Percentiles rank a stretch among this genome's conserved stretches.
These are phyloP conservation scores for Drosophila burlai DNA, from an alignment of 1,140 invertebrate species.

Conservation along the genomic window DNA sequence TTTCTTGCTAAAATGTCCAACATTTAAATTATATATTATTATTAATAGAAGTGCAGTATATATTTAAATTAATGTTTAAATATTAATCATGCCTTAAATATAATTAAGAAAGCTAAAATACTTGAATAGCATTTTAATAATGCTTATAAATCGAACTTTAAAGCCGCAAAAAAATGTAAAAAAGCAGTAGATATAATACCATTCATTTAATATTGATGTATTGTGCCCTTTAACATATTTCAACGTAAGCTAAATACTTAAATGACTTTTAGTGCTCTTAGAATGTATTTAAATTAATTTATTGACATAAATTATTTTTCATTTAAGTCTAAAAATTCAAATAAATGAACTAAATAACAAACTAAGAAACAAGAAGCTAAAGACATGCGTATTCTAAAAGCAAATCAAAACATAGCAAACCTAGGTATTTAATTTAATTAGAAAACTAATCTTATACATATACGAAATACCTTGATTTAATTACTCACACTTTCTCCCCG, in stretches of 20 bases:
- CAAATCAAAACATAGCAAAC: neutral
- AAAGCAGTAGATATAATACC: too few species aligned
- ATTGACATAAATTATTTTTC: neutral
- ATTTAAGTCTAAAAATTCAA: neutral
- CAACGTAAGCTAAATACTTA: neutral
- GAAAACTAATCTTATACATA: neutral
- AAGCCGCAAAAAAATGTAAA: neutral
- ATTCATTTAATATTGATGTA: too few species aligned
- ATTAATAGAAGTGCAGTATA: too few species aligned
- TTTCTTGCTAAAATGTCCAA: neutral
- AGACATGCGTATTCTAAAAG: neutral
- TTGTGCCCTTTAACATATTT: too few species aligned
- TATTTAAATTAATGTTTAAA: too few species aligned
- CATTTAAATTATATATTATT: neutral
- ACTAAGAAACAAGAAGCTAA: neutral
- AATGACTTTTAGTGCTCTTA: neutral
- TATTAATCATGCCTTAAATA: neutral
- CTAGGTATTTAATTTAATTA: neutral
- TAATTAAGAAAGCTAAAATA: neutral
- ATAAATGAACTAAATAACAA: neutral
- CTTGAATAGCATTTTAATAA: neutral
- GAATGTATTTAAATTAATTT: neutral
- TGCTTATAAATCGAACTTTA: neutral
- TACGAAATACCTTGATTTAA: neutral
- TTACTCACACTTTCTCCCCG: constrained; percentile 21